Base-by-base conservation (phyloP, 2,113 vertebrate species). In the Asarcornis scutulata region DNA sequence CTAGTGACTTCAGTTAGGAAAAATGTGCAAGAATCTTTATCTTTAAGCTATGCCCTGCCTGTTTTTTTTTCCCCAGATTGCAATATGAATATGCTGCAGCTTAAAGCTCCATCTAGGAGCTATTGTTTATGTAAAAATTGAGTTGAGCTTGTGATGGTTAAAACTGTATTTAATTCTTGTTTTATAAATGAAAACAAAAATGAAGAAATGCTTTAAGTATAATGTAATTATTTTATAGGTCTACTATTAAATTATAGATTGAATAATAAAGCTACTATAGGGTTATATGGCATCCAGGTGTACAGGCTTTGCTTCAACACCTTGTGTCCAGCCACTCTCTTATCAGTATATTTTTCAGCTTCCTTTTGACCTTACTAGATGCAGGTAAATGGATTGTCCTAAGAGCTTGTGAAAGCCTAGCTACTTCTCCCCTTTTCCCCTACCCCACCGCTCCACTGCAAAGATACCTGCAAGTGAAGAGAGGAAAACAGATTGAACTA, bases 221-320 rank as follows among this genome's bases (percentile, higher is more conserved):
- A 98, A 97, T 97, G 97, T 98, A 98, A 98, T 98, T 98, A 98
- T 98, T 98, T 98, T 98, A 98, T 98, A 97, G 97, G 97, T 98
- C 82, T 97, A 96, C 96, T 98, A 97, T 96, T 98, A 98, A 98
- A 98, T 98, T 98, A 98, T 98, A 98, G 98, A 98, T 94, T 76
- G 97, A 98, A 98, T 97, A 98, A 98, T 98, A 98, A 98, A 98
- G 95, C 96, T 98, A 88, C 96, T 97, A 74, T 97, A 98, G 98
- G 96, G 96, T 97, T 98, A 95, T 94, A 92, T 88, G 86, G 81
- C 84, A 97, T 92, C 60, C 77, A 91, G 68, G 85, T 88, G 89
- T 96, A 78, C 7, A 8, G 73, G 46, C 72, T 96, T 95, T 95
- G 68, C 86, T 97, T 97, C 77, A 89, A 78, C 34, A 73, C 13